These are phyloP conservation scores for Pollenia griseotomentosa DNA, from an alignment of 2,888 invertebrate species.

Conservation along the genomic window DNA sequence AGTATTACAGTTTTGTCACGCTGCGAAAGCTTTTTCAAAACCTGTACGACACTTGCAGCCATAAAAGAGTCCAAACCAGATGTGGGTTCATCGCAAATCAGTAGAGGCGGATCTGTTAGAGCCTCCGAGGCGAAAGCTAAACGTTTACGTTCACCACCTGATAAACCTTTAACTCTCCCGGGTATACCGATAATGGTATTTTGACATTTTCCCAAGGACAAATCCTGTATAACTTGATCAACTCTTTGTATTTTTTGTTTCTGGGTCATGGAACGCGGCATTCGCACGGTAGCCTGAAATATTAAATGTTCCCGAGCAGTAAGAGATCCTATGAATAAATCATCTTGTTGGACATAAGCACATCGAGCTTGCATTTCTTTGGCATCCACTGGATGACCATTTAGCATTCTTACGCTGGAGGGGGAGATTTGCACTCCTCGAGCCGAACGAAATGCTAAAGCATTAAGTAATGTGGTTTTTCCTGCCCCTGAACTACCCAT, in stretches of 20 bases:
- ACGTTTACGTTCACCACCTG: conserved; percentile 98
- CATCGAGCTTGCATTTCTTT: conserved; percentile 90
- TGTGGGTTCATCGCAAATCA: conserved; percentile 99
- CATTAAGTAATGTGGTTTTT: conserved; percentile 96
- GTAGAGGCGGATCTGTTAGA: conserved; percentile 95
- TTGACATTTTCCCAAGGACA: conserved; percentile 94
- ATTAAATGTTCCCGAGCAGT: conserved; percentile 95
- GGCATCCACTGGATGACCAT: conserved; percentile 90
- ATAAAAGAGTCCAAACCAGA: conserved; percentile 98
- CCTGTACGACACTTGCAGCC: conserved; percentile 96
- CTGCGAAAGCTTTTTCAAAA: conserved; percentile 89
- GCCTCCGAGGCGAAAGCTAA: conserved; percentile 98
- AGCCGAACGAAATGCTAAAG: conserved; percentile 92
- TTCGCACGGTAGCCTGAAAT: conserved; percentile 94
- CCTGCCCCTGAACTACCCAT: conserved; percentile 97
- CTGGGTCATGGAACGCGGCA: conserved; percentile 91
- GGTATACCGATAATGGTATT: conserved; percentile 95
- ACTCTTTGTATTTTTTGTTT: conserved; percentile 91
- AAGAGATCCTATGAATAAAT: conserved; percentile 95
- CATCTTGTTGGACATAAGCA: conserved; percentile 97
- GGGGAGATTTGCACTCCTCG: conserved; percentile 87
- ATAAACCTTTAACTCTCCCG: conserved; percentile 95
- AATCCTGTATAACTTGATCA: conserved; percentile 93
- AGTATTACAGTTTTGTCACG: conserved; percentile 95
- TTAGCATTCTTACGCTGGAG: conserved; percentile 87